Evolutionary conservation across 2,888 invertebrate species (phyloP).

Genomic region (Barypeithes pellucidus): DNA sequence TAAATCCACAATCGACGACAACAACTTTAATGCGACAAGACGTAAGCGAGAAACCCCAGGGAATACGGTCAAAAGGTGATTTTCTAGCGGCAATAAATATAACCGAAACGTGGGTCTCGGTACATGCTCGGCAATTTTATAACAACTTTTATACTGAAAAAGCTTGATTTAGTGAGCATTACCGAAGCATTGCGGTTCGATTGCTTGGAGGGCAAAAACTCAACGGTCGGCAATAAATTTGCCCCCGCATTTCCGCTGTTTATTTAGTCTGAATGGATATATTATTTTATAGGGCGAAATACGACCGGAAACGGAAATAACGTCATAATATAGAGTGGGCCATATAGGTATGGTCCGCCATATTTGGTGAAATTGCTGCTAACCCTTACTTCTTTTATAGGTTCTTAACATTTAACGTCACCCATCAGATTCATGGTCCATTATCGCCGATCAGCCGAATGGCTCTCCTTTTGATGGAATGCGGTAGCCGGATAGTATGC

Average conservation of each 20-base stretch:
- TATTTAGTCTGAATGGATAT: slow-evolving; percentile 34
- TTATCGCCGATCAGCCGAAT: no score
- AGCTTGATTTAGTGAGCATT: slow-evolving; percentile 50
- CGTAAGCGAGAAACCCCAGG: slow-evolving; percentile 10
- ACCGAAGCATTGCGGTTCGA: slow-evolving; percentile 50
- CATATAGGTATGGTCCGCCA: no score
- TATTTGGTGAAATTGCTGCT: no score
- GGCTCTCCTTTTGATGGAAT: no score
- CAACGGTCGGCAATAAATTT: slow-evolving; percentile 41
- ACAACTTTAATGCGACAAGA: slow-evolving; percentile 12
- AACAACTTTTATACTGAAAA: slow-evolving; percentile 51
- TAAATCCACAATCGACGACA: background rate
- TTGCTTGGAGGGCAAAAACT: slow-evolving; percentile 43
- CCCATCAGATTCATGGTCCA: no score
- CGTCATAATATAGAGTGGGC: no score
- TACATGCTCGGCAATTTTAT: slow-evolving; percentile 49
- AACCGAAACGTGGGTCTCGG: slow-evolving; percentile 30
- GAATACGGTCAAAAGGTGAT: slow-evolving; percentile 39
- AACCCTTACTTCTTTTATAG: no score
- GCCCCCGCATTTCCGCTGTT: slow-evolving; percentile 25
- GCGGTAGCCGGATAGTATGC: no score
- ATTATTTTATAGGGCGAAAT: slow-evolving; percentile 21
- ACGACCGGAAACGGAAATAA: background rate
- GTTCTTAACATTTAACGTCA: no score
- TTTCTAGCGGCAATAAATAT: slow-evolving; percentile 44